Evolutionary conservation across 2,888 invertebrate genomes (phyloP).

Genomic region (Apotomis turbidana): DNA sequence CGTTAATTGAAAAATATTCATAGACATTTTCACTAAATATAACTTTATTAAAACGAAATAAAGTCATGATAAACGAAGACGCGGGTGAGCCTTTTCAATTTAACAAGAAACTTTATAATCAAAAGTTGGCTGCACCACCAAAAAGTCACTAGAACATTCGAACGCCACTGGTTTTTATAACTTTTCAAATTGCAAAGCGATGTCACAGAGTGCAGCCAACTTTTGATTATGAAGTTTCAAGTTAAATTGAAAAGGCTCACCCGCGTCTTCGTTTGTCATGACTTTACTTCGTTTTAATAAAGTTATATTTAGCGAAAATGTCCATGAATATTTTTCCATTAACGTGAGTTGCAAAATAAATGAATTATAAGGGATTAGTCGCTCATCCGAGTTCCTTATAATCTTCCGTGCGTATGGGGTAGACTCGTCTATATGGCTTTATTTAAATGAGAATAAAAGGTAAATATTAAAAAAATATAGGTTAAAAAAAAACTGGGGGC

Average conservation of each 20-base stretch:
- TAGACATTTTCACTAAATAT: not conserved
- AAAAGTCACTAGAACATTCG: not conserved
- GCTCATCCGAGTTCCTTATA: too few species aligned
- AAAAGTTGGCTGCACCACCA: not conserved
- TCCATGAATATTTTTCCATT: not conserved
- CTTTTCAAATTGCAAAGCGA: too few species aligned
- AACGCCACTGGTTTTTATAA: not conserved
- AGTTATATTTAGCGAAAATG: not conserved
- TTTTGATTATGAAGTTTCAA: not conserved
- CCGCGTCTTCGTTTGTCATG: not conserved
- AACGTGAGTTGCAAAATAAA: not conserved
- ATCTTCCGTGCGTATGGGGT: too few species aligned
- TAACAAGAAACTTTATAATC: not conserved
- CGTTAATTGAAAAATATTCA: not conserved
- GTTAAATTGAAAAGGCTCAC: not conserved
- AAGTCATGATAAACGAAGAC: not conserved
- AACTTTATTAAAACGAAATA: constrained; percentile 11
- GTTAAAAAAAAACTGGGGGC: too few species aligned
- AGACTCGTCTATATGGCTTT: too few species aligned
- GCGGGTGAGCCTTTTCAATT: not conserved
- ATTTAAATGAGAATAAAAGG: too few species aligned
- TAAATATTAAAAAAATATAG: too few species aligned
- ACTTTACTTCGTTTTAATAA: constrained; percentile 9
- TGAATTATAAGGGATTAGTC: too few species aligned
- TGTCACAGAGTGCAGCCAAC: not conserved